Conservation (phyloP, 2,797 vertebrate species). For the Morelia viridis region DNA sequence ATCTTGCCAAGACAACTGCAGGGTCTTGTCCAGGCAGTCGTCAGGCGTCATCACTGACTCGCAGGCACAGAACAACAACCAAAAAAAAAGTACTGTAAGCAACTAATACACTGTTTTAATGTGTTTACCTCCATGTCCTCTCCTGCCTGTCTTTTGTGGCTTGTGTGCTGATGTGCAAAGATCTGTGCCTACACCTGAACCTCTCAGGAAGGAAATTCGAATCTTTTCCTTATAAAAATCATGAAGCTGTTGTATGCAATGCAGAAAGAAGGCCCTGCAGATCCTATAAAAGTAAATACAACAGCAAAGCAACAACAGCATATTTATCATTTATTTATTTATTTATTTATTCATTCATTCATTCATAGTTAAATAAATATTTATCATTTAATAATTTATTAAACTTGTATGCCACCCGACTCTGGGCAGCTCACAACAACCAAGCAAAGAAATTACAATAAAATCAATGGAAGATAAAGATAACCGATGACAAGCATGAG, state of each 20-base stretch:
- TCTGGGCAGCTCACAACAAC: background rate
- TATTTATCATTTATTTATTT: background rate
- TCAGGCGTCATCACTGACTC: background rate
- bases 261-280: background rate
- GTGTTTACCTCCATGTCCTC: background rate
- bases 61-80: background rate
- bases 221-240: background rate
- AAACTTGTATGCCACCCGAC: background rate
- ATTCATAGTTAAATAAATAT: no score
- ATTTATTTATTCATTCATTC: background rate
- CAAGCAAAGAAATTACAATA: background rate
- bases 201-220: background rate
- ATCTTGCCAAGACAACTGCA: background rate
- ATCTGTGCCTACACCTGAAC: background rate
- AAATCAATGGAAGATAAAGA: background rate
- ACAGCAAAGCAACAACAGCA: background rate
- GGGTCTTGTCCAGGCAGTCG: background rate
- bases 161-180: background rate
- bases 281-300: background rate
- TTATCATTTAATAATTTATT: background rate
- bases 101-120: background rate
- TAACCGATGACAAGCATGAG: background rate
- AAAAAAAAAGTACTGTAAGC: background rate
- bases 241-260: background rate
- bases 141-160: background rate